Evolutionary conservation across 2,888 invertebrate genomes (phyloP), one percentile per base, ranked within the genome.

Genomic region (Mellilla xanthometata): DNA sequence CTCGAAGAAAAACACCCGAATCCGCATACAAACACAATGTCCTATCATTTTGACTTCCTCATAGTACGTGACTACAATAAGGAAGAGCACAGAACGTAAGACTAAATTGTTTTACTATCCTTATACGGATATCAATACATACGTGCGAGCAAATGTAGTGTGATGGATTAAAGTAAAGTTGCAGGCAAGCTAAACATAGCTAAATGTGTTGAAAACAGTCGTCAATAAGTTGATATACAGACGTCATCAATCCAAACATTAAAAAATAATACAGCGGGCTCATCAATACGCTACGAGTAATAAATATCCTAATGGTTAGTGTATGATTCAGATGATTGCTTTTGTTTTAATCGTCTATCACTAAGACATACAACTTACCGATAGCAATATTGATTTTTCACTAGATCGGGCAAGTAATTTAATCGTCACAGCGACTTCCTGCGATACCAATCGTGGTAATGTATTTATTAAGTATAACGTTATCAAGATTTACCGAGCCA

Each of bases 401-500:
- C 26, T 30, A 31, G 33, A 46, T 52, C 43, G 27, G 39, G 39
- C 39, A n/a, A n/a, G n/a, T n/a, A 4, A 12, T 41, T 13, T 36
- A 33, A 53, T 45, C 41, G 27, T 41, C 39, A 56, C 50, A 31
- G 42, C 56, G 38, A 48, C 57, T 55, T 58, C 58, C 62, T 57
- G 55, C 49, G 64, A 70, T 72, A 69, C 63, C 56, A 43, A 70
- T 50, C 52, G 8, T 33, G 34, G 26, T 64, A 52, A 58, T 57
- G 56, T 59, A 63, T 63, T 66, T 64, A 65, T 67, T 58, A 52
- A 68, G 63, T 67, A 63, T 64, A 61, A 58, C 56, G 49, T 62
- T 72, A 76, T 77, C 68, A 52, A 66, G 72, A 74, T 78, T 62
- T 62, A 68, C 54, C 53, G 52, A 61, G 45, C 56, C 58, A 65